A percentile compares a stretch with the other conserved stretches of the same genome.
Evolutionary conservation across 2,113 vertebrate genomes (phyloP).

Genomic region (Climacteris rufus): DNA sequence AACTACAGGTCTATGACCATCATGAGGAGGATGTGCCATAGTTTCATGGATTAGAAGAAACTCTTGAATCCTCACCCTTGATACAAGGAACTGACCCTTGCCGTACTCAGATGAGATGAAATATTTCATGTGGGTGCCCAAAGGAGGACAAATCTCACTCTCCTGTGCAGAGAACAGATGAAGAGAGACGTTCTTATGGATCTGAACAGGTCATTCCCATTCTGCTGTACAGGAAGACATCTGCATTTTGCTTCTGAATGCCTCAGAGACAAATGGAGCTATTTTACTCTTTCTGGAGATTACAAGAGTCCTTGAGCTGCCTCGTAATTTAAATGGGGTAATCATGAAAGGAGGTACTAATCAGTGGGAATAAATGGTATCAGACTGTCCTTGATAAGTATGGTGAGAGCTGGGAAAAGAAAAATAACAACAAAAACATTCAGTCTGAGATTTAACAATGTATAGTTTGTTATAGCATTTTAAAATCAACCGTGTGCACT

Average conservation of each 20-base stretch:
- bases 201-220: not conserved
- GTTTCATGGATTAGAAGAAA: not conserved
- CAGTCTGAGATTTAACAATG: not conserved
- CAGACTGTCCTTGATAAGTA: not conserved
- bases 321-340: not conserved
- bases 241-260: not conserved
- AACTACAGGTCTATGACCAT: not conserved
- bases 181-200: not conserved
- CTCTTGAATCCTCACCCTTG: not conserved
- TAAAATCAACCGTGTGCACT: not conserved
- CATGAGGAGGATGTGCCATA: rapidly evolving
- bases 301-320: not conserved
- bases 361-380: not conserved
- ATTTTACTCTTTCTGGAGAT: not conserved
- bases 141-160: not conserved
- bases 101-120: not conserved
- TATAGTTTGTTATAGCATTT: not conserved
- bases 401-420: not conserved
- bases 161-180: not conserved
- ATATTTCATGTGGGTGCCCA: not conserved
- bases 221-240: not conserved
- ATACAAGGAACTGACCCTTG: not conserved
- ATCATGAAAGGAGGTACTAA: not conserved
- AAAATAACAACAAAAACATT: not conserved
- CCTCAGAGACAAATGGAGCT: not conserved